Percentiles rank a stretch among this genome's conserved stretches.
Evolutionary conservation across 37 sponge, comb jelly and placozoan genomes (phyloP).

Genomic region (Oopsacas minuta): DNA sequence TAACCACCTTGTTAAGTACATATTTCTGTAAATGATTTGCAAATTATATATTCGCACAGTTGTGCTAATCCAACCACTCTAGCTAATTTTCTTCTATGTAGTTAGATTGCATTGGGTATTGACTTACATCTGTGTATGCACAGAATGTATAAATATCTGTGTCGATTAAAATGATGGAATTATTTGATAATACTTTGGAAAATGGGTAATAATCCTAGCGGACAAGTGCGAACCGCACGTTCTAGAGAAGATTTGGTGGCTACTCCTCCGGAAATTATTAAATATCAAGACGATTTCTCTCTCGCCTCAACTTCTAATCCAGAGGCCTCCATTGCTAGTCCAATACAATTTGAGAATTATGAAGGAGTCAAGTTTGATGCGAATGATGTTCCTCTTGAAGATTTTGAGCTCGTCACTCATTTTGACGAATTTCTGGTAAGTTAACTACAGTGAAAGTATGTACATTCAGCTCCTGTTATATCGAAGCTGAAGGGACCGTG

Average conservation of each 20-base stretch:
- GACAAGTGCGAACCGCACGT: neutral
- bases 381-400: neutral
- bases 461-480: no score
- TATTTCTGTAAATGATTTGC: no score
- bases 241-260: neutral
- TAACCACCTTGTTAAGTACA: no score
- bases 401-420: neutral
- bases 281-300: neutral
- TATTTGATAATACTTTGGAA: neutral
- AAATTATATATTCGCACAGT: no score
- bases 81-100: no score
- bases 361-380: neutral
- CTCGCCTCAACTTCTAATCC: neutral
- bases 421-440: constrained; percentile 9
- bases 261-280: neutral
- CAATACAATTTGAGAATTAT: neutral
- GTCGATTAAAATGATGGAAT: neutral
- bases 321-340: neutral
- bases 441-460: no score
- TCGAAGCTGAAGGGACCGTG: no score
- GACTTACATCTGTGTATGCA: neutral
- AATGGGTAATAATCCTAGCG: neutral
- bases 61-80: no score
- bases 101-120: no score
- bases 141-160: neutral